Evolutionary conservation across 1,140 invertebrate species (phyloP).

Genomic region (Ceratosolen fusciceps): DNA sequence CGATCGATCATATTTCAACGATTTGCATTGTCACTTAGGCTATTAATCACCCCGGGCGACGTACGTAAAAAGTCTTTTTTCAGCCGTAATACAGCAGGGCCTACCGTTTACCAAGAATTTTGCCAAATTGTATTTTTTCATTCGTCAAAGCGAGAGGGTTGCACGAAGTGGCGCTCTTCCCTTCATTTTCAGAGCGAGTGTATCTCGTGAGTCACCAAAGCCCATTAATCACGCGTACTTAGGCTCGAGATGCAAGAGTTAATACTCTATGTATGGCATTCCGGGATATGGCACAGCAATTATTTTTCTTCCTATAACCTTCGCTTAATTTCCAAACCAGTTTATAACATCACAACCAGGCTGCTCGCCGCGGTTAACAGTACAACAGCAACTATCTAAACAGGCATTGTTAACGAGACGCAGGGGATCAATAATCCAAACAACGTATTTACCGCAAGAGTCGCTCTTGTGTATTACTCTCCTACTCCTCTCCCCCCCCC

Average conservation of each 20-base stretch:
- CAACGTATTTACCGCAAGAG: no score
- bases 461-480: no score
- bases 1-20: conserved; percentile 41
- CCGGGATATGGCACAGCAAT: neutral
- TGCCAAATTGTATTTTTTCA: conserved; percentile 49
- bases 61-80: conserved; percentile 36
- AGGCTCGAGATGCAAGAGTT: neutral
- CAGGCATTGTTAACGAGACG: no score
- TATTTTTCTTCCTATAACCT: conserved; percentile 13
- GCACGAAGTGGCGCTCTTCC: neutral
- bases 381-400: no score
- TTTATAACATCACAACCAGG: neutral
- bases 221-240: conserved; percentile 47
- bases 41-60: conserved; percentile 44
- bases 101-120: conserved; percentile 49
- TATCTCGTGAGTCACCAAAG: conserved; percentile 32
- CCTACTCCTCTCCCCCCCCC: no score
- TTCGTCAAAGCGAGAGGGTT: conserved; percentile 42
- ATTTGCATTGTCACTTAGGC: conserved; percentile 37
- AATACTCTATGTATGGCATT: conserved; percentile 26
- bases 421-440: no score
- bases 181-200: conserved; percentile 14
- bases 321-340: neutral
- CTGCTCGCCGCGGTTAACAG: neutral
- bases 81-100: conserved; percentile 10